Evolutionary conservation across 2,888 invertebrate genomes (phyloP).

Genomic region (Lymantria monacha): DNA sequence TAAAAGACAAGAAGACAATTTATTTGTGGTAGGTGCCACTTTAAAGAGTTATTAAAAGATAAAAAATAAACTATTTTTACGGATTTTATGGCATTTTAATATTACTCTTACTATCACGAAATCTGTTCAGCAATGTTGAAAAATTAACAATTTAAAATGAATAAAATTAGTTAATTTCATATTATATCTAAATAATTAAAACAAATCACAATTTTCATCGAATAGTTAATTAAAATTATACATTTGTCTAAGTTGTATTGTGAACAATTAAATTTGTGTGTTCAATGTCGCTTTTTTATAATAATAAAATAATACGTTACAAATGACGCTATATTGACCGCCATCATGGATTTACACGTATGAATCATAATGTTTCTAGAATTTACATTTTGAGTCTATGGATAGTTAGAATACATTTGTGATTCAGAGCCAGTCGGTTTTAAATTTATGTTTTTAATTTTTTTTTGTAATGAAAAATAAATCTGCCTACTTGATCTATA

Average conservation of each 20-base stretch:
- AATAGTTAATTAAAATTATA: conserved; percentile 55
- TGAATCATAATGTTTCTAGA: background rate
- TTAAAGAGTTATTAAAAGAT: too few species aligned
- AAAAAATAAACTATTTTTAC: too few species aligned
- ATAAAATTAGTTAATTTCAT: too few species aligned
- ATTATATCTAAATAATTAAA: background rate
- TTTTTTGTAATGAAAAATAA: background rate
- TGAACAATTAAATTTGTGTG: conserved; percentile 45
- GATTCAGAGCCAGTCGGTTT: background rate
- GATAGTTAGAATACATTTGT: background rate
- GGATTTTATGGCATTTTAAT: too few species aligned
- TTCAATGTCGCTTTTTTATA: conserved; percentile 59
- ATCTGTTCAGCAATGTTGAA: too few species aligned
- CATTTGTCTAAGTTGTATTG: conserved; percentile 60
- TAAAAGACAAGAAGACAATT: too few species aligned
- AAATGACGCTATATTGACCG: conserved; percentile 11
- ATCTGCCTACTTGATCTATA: too few species aligned
- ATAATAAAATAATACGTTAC: conserved; percentile 15
- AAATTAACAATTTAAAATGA: too few species aligned
- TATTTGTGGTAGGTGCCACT: too few species aligned
- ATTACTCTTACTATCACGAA: too few species aligned
- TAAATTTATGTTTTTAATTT: background rate
- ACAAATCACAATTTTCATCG: conserved; percentile 9
- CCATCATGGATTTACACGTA: background rate
- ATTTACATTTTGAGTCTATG: background rate